Conservation (phyloP, 2,113 vertebrate species). For the Hippolais icterina region DNA sequence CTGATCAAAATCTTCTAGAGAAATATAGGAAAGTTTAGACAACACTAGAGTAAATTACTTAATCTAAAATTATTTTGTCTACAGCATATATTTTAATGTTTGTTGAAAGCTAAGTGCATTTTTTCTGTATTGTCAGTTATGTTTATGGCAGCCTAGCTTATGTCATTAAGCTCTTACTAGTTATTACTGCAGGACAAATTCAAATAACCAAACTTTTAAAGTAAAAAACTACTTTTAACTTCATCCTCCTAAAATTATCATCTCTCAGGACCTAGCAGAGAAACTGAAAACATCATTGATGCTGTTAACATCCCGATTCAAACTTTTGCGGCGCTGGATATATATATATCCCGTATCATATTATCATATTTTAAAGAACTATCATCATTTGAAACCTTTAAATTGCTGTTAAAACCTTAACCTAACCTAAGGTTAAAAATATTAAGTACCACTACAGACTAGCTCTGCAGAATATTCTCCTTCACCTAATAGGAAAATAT, state of each 20-base stretch:
- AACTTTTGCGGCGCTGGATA: not conserved
- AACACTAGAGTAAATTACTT: conserved; percentile 1
- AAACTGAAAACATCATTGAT: not conserved
- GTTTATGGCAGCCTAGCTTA: not conserved
- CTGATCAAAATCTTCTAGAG: conserved; percentile 16
- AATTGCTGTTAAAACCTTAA: not conserved
- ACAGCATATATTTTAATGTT: not conserved
- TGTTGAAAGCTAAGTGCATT: not conserved
- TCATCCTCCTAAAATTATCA: not conserved
- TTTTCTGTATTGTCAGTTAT: not conserved
- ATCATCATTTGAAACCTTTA: not conserved
- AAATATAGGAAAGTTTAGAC: conserved; percentile 38
- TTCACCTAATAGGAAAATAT: not conserved
- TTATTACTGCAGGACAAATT: not conserved
- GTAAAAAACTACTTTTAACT: not conserved
- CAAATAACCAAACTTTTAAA: not conserved
- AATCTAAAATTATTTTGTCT: not conserved
- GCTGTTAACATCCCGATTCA: not conserved
- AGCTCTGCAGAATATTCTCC: not conserved
- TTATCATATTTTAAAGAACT: not conserved
- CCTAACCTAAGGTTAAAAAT: not conserved
- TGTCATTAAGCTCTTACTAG: not conserved
- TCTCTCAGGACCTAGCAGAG: not conserved
- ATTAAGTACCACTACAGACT: not conserved
- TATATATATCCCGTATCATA: not conserved